A percentile compares a stretch with the other conserved stretches of the same genome.
These are phyloP conservation scores for Philaethria dido DNA, from an alignment of 2,888 invertebrate genomes.

Conservation along the genomic window DNA sequence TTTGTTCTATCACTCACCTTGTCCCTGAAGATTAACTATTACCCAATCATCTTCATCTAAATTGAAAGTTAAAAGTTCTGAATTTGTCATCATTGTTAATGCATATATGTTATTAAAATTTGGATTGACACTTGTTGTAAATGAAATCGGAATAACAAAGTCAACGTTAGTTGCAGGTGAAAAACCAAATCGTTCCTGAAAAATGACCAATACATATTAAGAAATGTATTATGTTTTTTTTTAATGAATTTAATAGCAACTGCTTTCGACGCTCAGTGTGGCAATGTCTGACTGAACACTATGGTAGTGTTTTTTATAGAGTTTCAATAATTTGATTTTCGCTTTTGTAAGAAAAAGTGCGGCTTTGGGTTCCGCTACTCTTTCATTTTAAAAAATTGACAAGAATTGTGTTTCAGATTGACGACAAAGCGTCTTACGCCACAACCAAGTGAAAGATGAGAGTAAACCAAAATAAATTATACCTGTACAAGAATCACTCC, in stretches of 20 bases:
- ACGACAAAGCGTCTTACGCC: neutral
- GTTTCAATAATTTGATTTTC: too few relatives aligned
- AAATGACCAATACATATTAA: conserved; percentile 16
- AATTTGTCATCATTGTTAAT: conserved; percentile 51
- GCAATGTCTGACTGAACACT: too few relatives aligned
- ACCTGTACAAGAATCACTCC: conserved; percentile 67
- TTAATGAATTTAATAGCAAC: too few relatives aligned
- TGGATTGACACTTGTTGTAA: conserved; percentile 63
- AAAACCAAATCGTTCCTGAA: conserved; percentile 62
- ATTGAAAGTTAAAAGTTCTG: conserved; percentile 48
- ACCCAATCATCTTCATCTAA: conserved; percentile 68
- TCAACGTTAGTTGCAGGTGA: conserved; percentile 43
- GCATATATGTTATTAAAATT: conserved; percentile 68
- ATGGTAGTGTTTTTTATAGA: too few relatives aligned
- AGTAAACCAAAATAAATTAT: conserved; percentile 17
- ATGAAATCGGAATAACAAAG: conserved; percentile 77
- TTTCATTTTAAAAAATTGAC: too few relatives aligned
- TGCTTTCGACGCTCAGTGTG: too few relatives aligned
- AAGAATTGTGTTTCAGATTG: too few relatives aligned
- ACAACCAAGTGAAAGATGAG: neutral
- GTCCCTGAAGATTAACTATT: conserved; percentile 72
- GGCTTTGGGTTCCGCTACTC: too few relatives aligned
- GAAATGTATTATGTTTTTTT: neutral
- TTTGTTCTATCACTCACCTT: conserved; percentile 55
- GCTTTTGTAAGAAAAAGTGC: too few relatives aligned